Conservation (phyloP, 2,797 vertebrate species). For the Benthosema pterotum region DNA sequence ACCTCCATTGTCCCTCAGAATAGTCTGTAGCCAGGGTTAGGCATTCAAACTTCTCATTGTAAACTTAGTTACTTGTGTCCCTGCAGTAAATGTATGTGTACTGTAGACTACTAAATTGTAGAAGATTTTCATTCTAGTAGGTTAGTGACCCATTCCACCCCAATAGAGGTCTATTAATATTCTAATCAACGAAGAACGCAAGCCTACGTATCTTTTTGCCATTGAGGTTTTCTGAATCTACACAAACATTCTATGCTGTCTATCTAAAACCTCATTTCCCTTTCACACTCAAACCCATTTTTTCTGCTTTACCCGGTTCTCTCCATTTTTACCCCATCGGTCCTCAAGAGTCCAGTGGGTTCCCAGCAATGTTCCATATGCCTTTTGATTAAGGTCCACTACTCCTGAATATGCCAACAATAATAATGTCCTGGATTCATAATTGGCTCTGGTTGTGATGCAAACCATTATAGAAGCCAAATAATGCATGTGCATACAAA, state of each 20-base stretch:
- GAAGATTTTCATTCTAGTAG: slow-evolving; percentile 22
- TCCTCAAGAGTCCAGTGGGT: slow-evolving; percentile 68
- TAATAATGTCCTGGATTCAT: slow-evolving; percentile 54
- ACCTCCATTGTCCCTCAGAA: slow-evolving; percentile 44
- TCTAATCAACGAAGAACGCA: slow-evolving; percentile 27
- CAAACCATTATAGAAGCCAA: slow-evolving; percentile 59
- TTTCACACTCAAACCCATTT: slow-evolving; percentile 72
- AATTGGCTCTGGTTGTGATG: slow-evolving; percentile 78
- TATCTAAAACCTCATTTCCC: slow-evolving; percentile 61
- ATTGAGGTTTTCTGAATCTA: slow-evolving; percentile 28
- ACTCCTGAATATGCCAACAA: slow-evolving; percentile 48
- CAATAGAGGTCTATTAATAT: slow-evolving; percentile 33
- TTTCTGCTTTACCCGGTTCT: slow-evolving; percentile 73
- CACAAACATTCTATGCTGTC: slow-evolving; percentile 51
- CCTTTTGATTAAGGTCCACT: slow-evolving; percentile 60
- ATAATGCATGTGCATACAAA: slow-evolving; percentile 80
- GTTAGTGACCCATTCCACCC: slow-evolving; percentile 18
- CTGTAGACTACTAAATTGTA: slow-evolving; percentile 29
- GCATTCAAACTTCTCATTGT: slow-evolving; percentile 37
- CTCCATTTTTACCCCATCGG: slow-evolving; percentile 68
- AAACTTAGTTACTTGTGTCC: slow-evolving; percentile 3
- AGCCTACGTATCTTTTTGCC: neutral
- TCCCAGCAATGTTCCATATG: slow-evolving; percentile 70
- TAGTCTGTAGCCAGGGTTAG: slow-evolving; percentile 53
- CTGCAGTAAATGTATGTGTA: slow-evolving; percentile 12